Conservation (phyloP, 1,140 invertebrate species). For the Drosophila tsacasi region DNA sequence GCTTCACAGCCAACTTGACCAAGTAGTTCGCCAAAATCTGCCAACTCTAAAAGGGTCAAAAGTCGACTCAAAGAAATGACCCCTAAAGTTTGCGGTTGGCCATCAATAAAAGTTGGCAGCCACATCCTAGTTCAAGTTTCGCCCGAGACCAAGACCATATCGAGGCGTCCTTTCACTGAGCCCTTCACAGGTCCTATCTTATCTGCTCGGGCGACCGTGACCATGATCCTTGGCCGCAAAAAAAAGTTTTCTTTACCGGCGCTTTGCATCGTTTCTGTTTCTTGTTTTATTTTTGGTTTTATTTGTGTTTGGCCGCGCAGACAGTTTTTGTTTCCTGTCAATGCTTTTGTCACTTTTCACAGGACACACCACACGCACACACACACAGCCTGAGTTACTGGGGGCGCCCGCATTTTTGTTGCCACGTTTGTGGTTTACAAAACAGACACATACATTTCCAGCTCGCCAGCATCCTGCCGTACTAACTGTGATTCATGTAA, state of each 20-base stretch:
- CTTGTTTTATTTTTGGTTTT: slow-evolving; percentile 9
- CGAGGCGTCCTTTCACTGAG: slow-evolving; percentile 21
- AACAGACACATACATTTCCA: slow-evolving; percentile 39
- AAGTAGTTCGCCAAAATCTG: slow-evolving; percentile 25
- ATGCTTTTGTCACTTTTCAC: slow-evolving; percentile 58
- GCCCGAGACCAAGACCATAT: slow-evolving; percentile 31
- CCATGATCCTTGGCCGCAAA: slow-evolving; percentile 54
- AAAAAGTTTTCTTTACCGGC: slow-evolving; percentile 37
- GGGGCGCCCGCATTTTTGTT: slow-evolving; percentile 49
- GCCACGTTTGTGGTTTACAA: slow-evolving; percentile 56
- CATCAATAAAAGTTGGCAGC: slow-evolving; percentile 70
- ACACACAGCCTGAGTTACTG: slow-evolving; percentile 2
- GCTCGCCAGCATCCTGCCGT: slow-evolving; percentile 31
- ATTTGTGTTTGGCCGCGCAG: slow-evolving; percentile 32
- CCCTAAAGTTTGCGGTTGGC: slow-evolving; percentile 49
- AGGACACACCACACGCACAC: slow-evolving; percentile 17
- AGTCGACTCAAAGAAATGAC: slow-evolving; percentile 19
- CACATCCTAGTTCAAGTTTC: slow-evolving; percentile 7
- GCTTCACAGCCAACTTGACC: neutral
- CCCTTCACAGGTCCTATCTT: slow-evolving; percentile 41
- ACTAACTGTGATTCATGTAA: slow-evolving; percentile 61
- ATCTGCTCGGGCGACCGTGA: slow-evolving; percentile 52
- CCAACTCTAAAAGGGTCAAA: slow-evolving; percentile 33
- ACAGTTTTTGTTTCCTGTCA: slow-evolving; percentile 64
- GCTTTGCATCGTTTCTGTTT: slow-evolving; percentile 22